Evolutionary conservation across 1,140 invertebrate genomes (phyloP), one percentile per base, ranked within the genome.

Genomic region (Habropoda laboriosa): DNA sequence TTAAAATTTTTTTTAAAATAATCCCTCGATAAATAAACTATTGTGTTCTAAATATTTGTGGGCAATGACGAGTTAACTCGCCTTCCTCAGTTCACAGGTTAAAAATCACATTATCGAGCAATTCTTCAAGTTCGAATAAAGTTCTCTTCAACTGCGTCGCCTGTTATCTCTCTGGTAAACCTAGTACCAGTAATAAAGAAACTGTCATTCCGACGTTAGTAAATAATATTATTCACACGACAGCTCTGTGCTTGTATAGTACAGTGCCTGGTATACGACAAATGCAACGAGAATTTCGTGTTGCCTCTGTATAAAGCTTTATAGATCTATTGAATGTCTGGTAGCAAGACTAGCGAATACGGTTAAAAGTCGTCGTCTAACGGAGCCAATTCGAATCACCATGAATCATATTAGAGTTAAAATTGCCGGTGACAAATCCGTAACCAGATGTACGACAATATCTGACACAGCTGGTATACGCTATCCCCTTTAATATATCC

Each of bases 221-320:
- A 57, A 72, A 72, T 45, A 61, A 61, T 21, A 27, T 47, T 45
- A 72, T 72, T 58, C 4, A 6, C 55, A 24, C 27, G 38, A 12
- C 16, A 45, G 27, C 3, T n/a, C 49, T 57, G 38, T 40, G 53
- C 32, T 57, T 32, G 27, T 12, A 42, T 12, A 42, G 12, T 42
- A 42, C 40, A 6, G 5, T 24, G 12, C n/a, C 7, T 32, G 32
- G 3, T 24, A 42, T 63, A 49, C 30, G 16, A 51, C 24, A 10
- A 4, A 13, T 53, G 32, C 47, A 51, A 73, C 16, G 7, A 57
- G 32, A 74, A 66, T 66, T 66, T 66, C 72, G 5, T 24, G 7
- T 47, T 24, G 70, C n/a, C 13, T 45, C 30, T 47, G 60, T 63
- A 40, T 66, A 74, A 66, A 64, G 16, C 66, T 74, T 74, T 64